A percentile compares a stretch with the other conserved stretches of the same genome.
Evolutionary conservation across 2,888 invertebrate species (phyloP).

Genomic region (Luperina nickerlii): DNA sequence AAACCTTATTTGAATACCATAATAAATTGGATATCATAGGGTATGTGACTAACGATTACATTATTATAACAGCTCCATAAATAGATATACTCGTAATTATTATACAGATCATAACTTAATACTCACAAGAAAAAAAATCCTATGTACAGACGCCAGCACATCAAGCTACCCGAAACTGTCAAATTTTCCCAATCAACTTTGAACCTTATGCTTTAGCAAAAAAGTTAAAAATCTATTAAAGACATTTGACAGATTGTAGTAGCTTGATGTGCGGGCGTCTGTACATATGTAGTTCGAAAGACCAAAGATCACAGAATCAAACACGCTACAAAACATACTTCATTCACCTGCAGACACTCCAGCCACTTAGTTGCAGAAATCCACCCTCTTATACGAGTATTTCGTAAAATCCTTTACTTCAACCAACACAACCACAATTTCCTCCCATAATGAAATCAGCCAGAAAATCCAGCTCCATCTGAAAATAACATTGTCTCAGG

Average conservation of each 20-base stretch:
- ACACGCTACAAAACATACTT: neutral
- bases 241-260: too few relatives aligned
- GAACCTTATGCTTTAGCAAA: too few relatives aligned
- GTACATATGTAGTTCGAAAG: neutral
- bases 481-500: constrained; percentile 45
- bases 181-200: too few relatives aligned
- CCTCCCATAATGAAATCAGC: constrained; percentile 39
- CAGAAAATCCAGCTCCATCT: constrained; percentile 38
- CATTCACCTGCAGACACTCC: neutral
- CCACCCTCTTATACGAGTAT: neutral
- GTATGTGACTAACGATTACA: neutral
- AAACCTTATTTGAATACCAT: neutral
- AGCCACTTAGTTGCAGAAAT: constrained; percentile 4
- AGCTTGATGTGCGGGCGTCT: too few relatives aligned
- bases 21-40: neutral
- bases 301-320: neutral
- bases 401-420: constrained; percentile 23
- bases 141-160: too few relatives aligned
- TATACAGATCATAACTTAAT: neutral
- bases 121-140: too few relatives aligned
- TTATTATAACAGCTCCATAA: neutral
- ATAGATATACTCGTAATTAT: neutral
- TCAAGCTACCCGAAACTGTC: too few relatives aligned
- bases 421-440: constrained; percentile 25
- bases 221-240: too few relatives aligned